Evolutionary conservation across 2,888 invertebrate genomes (phyloP).

Genomic region (Elysia crispata): DNA sequence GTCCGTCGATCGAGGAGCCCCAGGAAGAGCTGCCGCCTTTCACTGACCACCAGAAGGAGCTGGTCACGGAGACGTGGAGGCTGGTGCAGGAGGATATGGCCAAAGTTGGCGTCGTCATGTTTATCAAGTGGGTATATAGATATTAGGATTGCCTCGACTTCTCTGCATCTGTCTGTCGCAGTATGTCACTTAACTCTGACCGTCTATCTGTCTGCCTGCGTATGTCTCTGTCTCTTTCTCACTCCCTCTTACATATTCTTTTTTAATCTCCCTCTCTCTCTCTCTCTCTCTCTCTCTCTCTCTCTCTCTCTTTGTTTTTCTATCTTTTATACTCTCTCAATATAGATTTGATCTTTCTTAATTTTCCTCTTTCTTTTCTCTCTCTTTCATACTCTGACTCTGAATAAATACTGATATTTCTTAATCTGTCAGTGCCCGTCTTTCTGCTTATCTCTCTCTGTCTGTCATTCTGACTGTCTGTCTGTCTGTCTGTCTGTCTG

Average conservation of each 20-base stretch:
- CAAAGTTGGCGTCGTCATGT: conserved; percentile 67
- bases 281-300: conserved; percentile 20
- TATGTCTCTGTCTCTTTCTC: not conserved
- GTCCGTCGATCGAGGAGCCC: conserved; percentile 47
- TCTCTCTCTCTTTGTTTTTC: not conserved
- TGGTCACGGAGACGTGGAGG: conserved; percentile 65
- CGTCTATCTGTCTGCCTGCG: too few species aligned
- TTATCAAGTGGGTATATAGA: conserved; percentile 64
- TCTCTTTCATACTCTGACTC: too few species aligned
- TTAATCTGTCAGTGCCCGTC: too few species aligned
- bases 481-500: conserved; percentile 24
- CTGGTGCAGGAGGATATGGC: conserved; percentile 66
- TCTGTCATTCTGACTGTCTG: conserved; percentile 17
- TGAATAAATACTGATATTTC: too few species aligned
- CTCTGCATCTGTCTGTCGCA: too few species aligned
- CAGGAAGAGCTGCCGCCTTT: conserved; percentile 57
- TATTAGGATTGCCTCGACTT: too few species aligned
- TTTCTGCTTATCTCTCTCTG: too few species aligned
- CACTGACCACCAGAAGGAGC: conserved; percentile 63
- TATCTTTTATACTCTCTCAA: too few species aligned
- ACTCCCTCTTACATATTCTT: not conserved
- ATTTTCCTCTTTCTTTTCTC: too few species aligned
- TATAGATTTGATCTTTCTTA: too few species aligned
- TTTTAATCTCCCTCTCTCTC: conserved; percentile 18
- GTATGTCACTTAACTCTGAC: too few species aligned